These are phyloP conservation scores for Canis aureus DNA, from an alignment of 2,113 vertebrate species.

Conservation along the genomic window DNA sequence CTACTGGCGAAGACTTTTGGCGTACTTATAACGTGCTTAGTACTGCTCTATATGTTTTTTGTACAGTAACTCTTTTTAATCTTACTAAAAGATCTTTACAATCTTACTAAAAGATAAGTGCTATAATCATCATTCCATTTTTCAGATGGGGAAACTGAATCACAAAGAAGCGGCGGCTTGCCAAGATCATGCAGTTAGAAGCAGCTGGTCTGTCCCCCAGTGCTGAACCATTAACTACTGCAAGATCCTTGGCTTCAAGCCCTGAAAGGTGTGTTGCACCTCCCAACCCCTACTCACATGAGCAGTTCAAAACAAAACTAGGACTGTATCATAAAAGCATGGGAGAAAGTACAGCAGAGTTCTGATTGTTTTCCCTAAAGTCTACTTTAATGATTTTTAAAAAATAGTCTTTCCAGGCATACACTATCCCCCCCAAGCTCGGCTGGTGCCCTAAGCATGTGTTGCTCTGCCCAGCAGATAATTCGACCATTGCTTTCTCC, in stretches of 20 bases:
- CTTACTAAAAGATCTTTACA: neutral
- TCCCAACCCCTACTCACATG: rapidly evolving
- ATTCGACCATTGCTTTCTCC: neutral
- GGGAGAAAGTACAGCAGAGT: neutral
- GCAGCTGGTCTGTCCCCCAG: conserved; percentile 5
- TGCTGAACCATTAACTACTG: neutral
- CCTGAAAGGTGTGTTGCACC: neutral
- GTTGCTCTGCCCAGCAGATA: neutral
- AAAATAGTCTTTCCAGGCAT: neutral
- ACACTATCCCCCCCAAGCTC: neutral
- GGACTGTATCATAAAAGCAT: neutral
- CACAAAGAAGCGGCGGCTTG: neutral
- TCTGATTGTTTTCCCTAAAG: neutral
- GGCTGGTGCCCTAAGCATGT: neutral
- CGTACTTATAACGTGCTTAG: neutral
- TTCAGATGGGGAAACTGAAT: neutral
- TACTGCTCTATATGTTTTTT: neutral
- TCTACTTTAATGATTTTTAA: neutral
- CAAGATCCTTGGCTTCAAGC: neutral
- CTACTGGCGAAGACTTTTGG: neutral
- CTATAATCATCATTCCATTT: conserved; percentile 33
- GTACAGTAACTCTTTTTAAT: neutral
- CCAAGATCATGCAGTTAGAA: neutral
- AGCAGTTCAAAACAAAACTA: conserved; percentile 32
- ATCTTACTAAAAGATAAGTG: neutral